Evolutionary conservation across 2,113 vertebrate species (phyloP).

Genomic region (Macroglossus sobrinus): DNA sequence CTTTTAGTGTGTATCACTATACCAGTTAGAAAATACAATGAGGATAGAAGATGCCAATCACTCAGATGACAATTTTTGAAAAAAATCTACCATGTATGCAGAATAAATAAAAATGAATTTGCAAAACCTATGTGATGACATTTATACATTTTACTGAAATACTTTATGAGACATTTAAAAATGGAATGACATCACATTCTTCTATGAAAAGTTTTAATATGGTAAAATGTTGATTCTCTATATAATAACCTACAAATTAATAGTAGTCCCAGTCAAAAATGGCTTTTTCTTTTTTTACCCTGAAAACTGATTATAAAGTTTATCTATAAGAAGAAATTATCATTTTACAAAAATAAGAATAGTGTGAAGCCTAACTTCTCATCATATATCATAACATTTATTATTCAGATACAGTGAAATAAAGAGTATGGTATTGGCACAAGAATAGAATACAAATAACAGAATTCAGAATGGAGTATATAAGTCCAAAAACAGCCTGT

Average conservation of each 20-base stretch:
- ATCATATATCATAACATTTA: not conserved
- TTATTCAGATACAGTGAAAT: not conserved
- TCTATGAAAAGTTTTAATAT: not conserved
- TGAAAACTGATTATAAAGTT: not conserved
- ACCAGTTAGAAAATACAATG: not conserved
- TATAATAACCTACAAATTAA: not conserved
- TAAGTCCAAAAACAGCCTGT: not conserved
- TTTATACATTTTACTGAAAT: not conserved
- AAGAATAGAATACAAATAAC: not conserved
- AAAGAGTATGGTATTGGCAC: not conserved
- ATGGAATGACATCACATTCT: not conserved
- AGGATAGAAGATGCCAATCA: not conserved
- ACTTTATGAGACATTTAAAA: not conserved
- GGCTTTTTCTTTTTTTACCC: not conserved
- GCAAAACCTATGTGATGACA: not conserved
- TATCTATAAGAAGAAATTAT: not conserved
- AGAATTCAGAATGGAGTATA: not conserved
- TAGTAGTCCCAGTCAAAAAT: not conserved
- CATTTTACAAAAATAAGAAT: constrained; percentile 4
- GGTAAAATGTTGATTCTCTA: not conserved
- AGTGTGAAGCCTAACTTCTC: not conserved
- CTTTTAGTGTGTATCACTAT: not conserved
- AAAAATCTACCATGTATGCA: not conserved
- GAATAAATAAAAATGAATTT: constrained; percentile 3
- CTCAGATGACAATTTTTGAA: not conserved